A percentile compares a stretch with the other conserved stretches of the same genome.
Conservation (phyloP, 2,888 invertebrate genomes). For the Physocephala rufipes region DNA sequence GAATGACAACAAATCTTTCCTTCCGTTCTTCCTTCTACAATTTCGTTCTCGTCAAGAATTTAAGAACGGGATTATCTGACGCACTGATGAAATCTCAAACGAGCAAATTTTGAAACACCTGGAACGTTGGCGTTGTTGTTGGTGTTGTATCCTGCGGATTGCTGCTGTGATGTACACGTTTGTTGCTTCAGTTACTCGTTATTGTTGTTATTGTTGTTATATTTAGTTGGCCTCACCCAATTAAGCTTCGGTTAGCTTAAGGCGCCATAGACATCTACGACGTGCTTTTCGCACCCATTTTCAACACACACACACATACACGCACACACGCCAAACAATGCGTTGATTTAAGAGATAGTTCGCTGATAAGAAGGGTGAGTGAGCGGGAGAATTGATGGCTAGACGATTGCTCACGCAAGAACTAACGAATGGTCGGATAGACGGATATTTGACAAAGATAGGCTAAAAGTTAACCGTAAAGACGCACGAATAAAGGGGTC, state of each 20-base stretch:
- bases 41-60: neutral
- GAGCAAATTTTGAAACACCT: too few species aligned
- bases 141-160: neutral
- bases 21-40: too few species aligned
- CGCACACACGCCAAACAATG: neutral
- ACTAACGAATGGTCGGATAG: too few species aligned
- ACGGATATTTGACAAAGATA: too few species aligned
- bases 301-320: neutral
- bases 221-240: constrained; percentile 4
- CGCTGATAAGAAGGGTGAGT: too few species aligned
- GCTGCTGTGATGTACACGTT: neutral
- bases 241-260: constrained; percentile 15
- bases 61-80: neutral
- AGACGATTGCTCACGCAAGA: too few species aligned
- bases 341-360: too few species aligned
- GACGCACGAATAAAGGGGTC: too few species aligned
- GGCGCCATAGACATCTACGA: constrained; percentile 2
- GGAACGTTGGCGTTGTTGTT: too few species aligned
- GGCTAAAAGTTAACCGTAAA: too few species aligned
- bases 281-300: neutral
- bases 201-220: constrained; percentile 4
- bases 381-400: too few species aligned
- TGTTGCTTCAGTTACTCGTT: neutral
- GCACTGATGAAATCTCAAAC: neutral
- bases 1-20: constrained; percentile 2